Evolutionary conservation across 2,113 vertebrate genomes (phyloP).

Genomic region (Platysternon megacephalum): DNA sequence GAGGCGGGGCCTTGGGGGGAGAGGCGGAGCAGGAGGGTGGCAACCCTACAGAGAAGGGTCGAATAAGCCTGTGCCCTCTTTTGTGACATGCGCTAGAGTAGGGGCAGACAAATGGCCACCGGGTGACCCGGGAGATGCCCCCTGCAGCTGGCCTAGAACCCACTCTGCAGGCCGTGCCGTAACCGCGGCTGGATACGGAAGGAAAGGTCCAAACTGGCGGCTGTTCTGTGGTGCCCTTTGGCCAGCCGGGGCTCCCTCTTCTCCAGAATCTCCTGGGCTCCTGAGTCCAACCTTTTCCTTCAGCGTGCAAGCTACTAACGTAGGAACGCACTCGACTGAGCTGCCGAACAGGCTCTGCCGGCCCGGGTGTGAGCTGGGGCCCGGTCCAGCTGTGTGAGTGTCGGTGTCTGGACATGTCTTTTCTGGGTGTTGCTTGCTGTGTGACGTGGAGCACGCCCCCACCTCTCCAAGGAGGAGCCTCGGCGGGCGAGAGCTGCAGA

Average conservation of each 20-base stretch:
- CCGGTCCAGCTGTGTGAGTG: background rate
- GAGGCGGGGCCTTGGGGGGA: too few relatives aligned
- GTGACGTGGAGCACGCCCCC: background rate
- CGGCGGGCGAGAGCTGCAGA: background rate
- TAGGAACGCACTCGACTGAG: background rate
- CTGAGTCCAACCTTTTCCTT: background rate
- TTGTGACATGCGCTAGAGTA: background rate
- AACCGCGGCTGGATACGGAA: background rate
- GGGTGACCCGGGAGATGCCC: too few relatives aligned
- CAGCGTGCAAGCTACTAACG: background rate
- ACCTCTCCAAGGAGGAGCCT: background rate
- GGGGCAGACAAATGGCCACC: background rate
- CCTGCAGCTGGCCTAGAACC: too few relatives aligned
- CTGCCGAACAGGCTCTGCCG: conserved; percentile 56
- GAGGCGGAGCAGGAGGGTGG: too few relatives aligned
- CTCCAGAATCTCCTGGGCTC: too few relatives aligned
- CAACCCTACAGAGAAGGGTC: background rate
- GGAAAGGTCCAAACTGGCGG: too few relatives aligned
- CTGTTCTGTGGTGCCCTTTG: background rate
- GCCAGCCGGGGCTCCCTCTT: accelerated
- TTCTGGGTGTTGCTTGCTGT: background rate
- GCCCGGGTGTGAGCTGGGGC: background rate
- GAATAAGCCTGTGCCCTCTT: background rate
- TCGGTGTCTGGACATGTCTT: background rate
- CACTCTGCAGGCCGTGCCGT: background rate